Conservation (phyloP, 2,888 invertebrate species). For the Tillus elongatus region DNA sequence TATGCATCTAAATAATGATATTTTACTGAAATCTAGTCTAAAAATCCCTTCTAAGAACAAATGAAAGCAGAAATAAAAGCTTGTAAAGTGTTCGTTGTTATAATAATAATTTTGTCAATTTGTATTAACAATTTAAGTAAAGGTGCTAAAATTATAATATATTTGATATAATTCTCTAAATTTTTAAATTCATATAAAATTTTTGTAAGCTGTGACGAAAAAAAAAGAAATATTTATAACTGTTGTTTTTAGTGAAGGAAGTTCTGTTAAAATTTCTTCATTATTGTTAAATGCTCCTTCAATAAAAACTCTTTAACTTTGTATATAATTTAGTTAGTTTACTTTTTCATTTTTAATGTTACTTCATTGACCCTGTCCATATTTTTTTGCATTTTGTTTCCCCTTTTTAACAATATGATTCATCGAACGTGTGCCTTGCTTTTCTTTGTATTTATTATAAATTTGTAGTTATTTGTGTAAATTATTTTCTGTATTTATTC, state of each 20-base stretch:
- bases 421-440: constrained; percentile 35
- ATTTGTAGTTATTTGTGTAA: constrained; percentile 26
- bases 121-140: no score
- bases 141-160: no score
- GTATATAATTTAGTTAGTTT: constrained; percentile 10
- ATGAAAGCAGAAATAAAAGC: no score
- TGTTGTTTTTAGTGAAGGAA: constrained; percentile 2
- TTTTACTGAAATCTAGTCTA: no score
- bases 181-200: no score
- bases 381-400: constrained; percentile 16
- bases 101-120: no score
- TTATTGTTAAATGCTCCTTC: not conserved
- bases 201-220: no score
- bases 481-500: constrained; percentile 35
- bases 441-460: constrained; percentile 30
- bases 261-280: not conserved
- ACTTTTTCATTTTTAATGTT: constrained; percentile 17
- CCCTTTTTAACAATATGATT: constrained; percentile 22
- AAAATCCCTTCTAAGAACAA: no score
- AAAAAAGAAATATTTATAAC: constrained; percentile 1
- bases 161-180: no score
- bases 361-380: constrained; percentile 9
- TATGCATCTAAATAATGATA: no score
- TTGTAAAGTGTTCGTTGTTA: no score
- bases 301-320: constrained; percentile 10